These are phyloP conservation scores for Eunapius fragilis DNA, from an alignment of 37 sponge, comb jelly and placozoan genomes.

Conservation along the genomic window DNA sequence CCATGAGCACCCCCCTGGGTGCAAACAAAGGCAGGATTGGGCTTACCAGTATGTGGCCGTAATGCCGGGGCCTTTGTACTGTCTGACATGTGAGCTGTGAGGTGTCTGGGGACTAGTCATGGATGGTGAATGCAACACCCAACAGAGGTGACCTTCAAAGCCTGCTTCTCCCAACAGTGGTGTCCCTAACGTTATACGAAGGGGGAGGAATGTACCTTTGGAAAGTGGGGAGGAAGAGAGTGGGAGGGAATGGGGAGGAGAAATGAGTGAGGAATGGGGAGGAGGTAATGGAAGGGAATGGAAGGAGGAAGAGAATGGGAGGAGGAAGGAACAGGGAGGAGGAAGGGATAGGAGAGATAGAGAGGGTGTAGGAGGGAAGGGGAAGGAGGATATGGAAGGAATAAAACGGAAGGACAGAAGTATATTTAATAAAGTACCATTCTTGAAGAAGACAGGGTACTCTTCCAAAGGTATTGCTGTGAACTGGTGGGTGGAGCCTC, in stretches of 20 bases:
- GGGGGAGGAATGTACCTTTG: slow-evolving; percentile 47
- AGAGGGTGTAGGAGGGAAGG: neutral
- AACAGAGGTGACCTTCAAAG: slow-evolving; percentile 37
- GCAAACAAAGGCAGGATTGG: neutral
- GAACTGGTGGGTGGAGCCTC: slow-evolving; percentile 35
- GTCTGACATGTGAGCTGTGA: slow-evolving; percentile 18
- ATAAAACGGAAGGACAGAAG: neutral
- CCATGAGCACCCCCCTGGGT: neutral
- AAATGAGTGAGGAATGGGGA: neutral
- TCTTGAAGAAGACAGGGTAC: slow-evolving; percentile 55
- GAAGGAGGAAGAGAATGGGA: neutral
- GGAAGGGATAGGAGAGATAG: neutral
- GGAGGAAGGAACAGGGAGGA: neutral
- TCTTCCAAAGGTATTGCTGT: slow-evolving; percentile 40
- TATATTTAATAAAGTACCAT: slow-evolving; percentile 28
- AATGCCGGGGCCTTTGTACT: slow-evolving; percentile 44
- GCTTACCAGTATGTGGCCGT: slow-evolving; percentile 54
- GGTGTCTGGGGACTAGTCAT: neutral
- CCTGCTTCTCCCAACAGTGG: slow-evolving; percentile 7
- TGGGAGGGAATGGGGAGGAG: neutral
- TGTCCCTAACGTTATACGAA: slow-evolving; percentile 37
- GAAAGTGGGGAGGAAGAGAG: neutral
- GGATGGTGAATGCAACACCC: slow-evolving; percentile 38
- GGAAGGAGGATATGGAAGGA: neutral
- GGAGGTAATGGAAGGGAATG: neutral